A percentile compares a stretch with the other conserved stretches of the same genome.
These are phyloP conservation scores for Physeter macrocephalus DNA, from an alignment of 2,113 vertebrate species.

Conservation along the genomic window DNA sequence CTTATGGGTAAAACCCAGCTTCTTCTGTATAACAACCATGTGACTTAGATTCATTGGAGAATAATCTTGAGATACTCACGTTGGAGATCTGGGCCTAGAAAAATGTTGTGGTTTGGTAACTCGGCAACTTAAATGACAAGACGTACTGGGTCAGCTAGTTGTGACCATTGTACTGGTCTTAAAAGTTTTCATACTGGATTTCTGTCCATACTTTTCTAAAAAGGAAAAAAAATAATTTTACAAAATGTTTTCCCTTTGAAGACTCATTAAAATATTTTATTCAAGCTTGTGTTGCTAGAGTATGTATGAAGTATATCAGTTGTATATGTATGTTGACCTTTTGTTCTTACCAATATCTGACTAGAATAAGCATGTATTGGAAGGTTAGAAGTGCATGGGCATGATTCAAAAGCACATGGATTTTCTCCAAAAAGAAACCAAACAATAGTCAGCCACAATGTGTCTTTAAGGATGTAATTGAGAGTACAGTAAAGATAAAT, in stretches of 20 bases:
- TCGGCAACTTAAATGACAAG: conserved; percentile 64
- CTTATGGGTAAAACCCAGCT: not conserved
- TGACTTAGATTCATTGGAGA: not conserved
- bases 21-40: not conserved
- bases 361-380: conserved; percentile 82
- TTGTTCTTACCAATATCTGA: conserved; percentile 78
- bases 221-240: not conserved
- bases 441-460: not conserved
- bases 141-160: not conserved
- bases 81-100: not conserved
- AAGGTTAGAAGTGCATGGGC: conserved; percentile 85
- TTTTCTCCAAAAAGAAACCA: conserved; percentile 81
- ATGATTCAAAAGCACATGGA: conserved; percentile 81
- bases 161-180: conserved; percentile 61
- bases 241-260: conserved; percentile 72
- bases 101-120: not conserved
- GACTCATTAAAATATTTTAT: conserved; percentile 75
- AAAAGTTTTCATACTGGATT: not conserved
- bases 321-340: conserved; percentile 82
- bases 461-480: conserved; percentile 50
- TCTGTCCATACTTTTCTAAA: not conserved
- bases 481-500: conserved; percentile 58
- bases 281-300: conserved; percentile 84
- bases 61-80: not conserved
- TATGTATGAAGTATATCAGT: conserved; percentile 80